Conservation (phyloP, 2,888 invertebrate genomes). For the Phanerotoma sp. region DNA sequence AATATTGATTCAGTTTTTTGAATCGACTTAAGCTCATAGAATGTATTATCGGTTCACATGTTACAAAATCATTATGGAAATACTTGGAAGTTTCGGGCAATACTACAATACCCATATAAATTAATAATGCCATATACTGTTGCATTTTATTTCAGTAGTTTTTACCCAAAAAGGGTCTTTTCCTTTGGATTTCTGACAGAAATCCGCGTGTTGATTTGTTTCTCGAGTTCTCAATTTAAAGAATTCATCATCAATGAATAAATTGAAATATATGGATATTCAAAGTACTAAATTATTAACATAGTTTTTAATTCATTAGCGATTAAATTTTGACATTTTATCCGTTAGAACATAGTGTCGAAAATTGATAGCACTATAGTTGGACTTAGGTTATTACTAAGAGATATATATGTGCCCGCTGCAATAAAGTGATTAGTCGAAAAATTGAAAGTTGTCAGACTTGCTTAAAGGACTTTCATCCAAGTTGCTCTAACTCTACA, state of each 20-base stretch:
- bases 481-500: neutral
- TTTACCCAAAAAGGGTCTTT: neutral
- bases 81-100: neutral
- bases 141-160: neutral
- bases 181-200: neutral
- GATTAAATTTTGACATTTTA: too few relatives aligned
- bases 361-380: too few relatives aligned
- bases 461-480: conserved; percentile 2
- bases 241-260: neutral
- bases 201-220: neutral
- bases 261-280: neutral
- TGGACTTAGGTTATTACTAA: neutral
- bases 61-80: neutral
- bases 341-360: too few relatives aligned
- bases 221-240: neutral
- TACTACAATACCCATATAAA: neutral
- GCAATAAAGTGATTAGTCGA: neutral
- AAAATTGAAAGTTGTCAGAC: neutral
- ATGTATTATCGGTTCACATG: neutral
- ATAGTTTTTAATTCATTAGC: too few relatives aligned
- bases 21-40: neutral
- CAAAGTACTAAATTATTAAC: too few relatives aligned
- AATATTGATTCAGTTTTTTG: neutral
- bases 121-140: neutral
- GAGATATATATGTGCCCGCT: neutral